Evolutionary conservation across 2,113 vertebrate species (phyloP).

Genomic region (Rattus rattus): DNA sequence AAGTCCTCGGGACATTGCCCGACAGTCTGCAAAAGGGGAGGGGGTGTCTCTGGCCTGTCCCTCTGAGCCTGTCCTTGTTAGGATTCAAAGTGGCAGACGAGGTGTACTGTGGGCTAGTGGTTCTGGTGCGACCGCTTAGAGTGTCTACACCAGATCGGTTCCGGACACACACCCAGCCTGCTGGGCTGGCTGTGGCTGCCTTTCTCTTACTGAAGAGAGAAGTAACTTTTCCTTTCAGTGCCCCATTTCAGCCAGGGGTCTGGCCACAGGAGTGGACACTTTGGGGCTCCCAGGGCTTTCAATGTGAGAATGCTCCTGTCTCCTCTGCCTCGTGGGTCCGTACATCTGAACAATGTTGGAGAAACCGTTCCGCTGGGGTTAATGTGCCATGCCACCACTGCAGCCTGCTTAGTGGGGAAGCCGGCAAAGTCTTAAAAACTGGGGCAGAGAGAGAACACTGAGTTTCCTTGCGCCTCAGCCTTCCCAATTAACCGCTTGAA

Average conservation of each 20-base stretch:
- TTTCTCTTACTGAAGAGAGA: background rate
- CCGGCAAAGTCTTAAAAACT: constrained; percentile 72
- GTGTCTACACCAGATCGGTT: background rate
- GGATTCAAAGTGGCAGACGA: background rate
- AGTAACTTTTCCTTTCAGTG: background rate
- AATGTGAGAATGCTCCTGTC: background rate
- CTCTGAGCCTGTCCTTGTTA: background rate
- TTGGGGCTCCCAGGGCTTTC: background rate
- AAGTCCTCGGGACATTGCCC: background rate
- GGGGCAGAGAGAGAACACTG: constrained; percentile 80
- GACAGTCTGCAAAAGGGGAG: constrained; percentile 29
- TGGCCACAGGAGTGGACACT: background rate
- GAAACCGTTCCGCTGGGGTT: constrained; percentile 61
- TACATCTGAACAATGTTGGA: background rate
- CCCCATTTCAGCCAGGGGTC: background rate
- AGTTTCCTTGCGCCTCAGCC: constrained; percentile 71
- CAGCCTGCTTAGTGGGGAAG: constrained; percentile 65
- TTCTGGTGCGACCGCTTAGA: background rate
- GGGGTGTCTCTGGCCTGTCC: background rate
- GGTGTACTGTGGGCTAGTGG: background rate
- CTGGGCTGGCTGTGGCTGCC: background rate
- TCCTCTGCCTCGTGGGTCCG: background rate
- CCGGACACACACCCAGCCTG: background rate
- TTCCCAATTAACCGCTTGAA: constrained; percentile 82
- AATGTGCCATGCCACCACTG: background rate